Evolutionary conservation across 2,113 vertebrate species (phyloP), one percentile per base, ranked within the genome.

Genomic region (Bubo blakistoni): DNA sequence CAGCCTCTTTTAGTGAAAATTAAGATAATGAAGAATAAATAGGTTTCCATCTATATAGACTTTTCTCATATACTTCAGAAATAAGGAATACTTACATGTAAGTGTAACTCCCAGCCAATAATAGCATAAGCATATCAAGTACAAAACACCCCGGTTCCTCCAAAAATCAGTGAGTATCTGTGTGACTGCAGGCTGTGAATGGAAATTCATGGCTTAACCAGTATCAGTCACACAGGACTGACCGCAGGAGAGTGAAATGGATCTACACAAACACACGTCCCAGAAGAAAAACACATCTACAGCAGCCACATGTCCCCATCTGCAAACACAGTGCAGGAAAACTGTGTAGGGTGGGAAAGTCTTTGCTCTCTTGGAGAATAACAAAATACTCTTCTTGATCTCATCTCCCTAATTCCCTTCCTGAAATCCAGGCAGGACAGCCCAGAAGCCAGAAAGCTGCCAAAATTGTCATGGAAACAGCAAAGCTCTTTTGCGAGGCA

Each of bases 401-500:
- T 85, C 70, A 42, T 76, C 81, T 87, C 70, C 69, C 81, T 49
- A 65, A 77, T 58, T 91, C 74, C 70, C 78, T 47, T 84, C 58
- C 87, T 52, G 54, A 88, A 92, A 90, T 67, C 76, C 88, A 84
- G 62, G 70, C 88, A 90, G 78, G 91, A 90, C 18, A 44, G 52
- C 59, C n/a, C 55, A 88, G 91, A 80, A 92, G 92, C 40, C 86
- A 96, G 73, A 91, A 81, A 82, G 30, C 70, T 94, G 84, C 79
- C 89, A 73, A 42, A 94, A 88, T 57, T 89, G 49, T 89, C 81
- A 82, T n/a, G 70, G 91, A 88, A 94, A 94, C 81, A 73, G 73
- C 30, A n/a, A 74, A 86, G 59, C n/a, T 80, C 59, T 85, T 62
- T 81, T 78, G 46, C 4, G 4, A 71, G 84, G 91, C 80, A 72